Base-by-base conservation (phyloP, 2,113 vertebrate genomes). In the Hemiprocne comata region DNA sequence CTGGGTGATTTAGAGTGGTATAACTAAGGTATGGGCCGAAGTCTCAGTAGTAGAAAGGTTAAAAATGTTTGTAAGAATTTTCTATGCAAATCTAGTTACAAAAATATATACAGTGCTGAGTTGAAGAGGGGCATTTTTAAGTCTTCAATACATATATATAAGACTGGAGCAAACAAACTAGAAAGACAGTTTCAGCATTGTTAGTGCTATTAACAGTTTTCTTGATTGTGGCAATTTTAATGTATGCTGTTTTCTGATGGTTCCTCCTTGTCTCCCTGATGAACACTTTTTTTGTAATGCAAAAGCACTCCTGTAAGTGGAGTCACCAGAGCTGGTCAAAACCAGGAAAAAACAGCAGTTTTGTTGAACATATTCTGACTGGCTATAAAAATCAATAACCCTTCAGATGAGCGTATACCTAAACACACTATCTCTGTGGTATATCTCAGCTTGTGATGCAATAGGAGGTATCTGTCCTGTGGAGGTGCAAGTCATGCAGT, bases 1-100 rank as follows among this genome's bases (percentile, higher is more conserved):
- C n/a, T 89, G 54, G 58, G 79, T 94, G 89, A 81, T 62, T 64
- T 2, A 21, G 9, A 93, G 86, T 87, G 33, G 24, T 75, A 79
- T 88, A 54, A 95, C 77, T 67, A 73, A 92, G 36, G 21, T 76
- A 36, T 20, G 17, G 62, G 17, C 24, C 36, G 26, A 44, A 85
- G 17, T 71, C 51, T 60, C 57, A 67, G 72, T 42, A 94, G 85
- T 60, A 94, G 83, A 79, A 62, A 83, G 13, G 50, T 67, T 94
- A 85, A 94, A 95, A 97, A 93, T 89, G 53, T 62, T 93, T 79
- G 58, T 34, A 95, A 94, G 85, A 89, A 69, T 66, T 94, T 94
- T 94, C 92, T 58, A 77, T 84, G 67, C 28, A 87, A 93, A 48
- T 64, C 55, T 67, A 80, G 77, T 90, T 79, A 77, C 61, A 93